These are phyloP conservation scores for Eupithecia subumbrata DNA, from an alignment of 2,888 invertebrate genomes.

Conservation along the genomic window DNA sequence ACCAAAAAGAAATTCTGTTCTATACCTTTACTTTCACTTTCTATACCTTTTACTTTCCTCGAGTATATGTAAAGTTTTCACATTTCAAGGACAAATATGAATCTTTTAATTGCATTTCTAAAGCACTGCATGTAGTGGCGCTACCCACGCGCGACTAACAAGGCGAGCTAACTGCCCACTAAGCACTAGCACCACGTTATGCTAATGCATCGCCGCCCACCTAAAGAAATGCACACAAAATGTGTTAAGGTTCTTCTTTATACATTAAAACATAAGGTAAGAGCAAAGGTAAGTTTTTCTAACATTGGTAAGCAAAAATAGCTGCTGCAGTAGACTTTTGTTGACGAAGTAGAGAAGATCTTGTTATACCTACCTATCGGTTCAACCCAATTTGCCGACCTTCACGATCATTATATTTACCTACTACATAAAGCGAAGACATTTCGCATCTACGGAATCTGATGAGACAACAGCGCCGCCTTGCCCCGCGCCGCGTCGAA, in stretches of 20 bases:
- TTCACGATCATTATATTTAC: too few species aligned
- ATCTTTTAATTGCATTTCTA: conserved; percentile 36
- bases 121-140: conserved; percentile 22
- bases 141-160: conserved; percentile 47
- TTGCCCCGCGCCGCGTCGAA: too few species aligned
- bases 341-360: background rate
- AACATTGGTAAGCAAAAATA: background rate
- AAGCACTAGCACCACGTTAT: conserved; percentile 45
- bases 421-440: too few species aligned
- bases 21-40: background rate
- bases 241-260: conserved; percentile 1
- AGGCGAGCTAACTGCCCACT: conserved; percentile 45
- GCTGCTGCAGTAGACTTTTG: background rate
- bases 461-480: too few species aligned
- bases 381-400: too few species aligned
- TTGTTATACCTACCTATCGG: too few species aligned
- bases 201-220: conserved; percentile 54
- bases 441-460: too few species aligned
- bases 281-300: background rate
- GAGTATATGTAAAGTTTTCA: background rate
- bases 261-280: background rate
- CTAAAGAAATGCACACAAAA: conserved; percentile 33
- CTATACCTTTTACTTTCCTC: too few species aligned
- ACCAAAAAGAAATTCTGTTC: background rate
- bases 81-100: conserved; percentile 5